A percentile compares a stretch with the other conserved stretches of the same genome.
phyloP scores from a whole-genome alignment of 23 tunicate genomes.

The Trididemnum clinides region DNA sequence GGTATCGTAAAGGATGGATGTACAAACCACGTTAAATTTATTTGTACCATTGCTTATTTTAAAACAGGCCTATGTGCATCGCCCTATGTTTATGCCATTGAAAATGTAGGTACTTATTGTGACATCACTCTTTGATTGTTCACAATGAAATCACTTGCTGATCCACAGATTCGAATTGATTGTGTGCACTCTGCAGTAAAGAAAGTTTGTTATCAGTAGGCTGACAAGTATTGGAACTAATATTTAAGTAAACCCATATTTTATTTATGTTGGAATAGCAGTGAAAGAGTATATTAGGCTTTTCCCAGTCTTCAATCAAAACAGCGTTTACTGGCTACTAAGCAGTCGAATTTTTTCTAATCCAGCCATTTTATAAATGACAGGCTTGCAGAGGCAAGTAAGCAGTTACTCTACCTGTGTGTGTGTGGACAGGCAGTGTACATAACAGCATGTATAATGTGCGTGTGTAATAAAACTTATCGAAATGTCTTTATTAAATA shows the following conservation, averaged over 20 bases:
- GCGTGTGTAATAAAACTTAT: conserved; percentile 5
- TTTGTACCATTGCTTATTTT: conserved; percentile 8
- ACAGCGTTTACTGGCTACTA: background rate
- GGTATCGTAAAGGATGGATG: conserved; percentile 4
- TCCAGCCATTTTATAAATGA: background rate
- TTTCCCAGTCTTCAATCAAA: conserved; percentile 3
- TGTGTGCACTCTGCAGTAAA: conserved; percentile 12
- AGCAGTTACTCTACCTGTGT: background rate
- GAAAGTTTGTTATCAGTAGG: conserved; percentile 10
- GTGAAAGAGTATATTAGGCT: conserved; percentile 15
- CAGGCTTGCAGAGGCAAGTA: background rate
- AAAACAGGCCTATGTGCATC: background rate
- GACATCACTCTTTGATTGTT: background rate
- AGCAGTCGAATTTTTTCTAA: background rate
- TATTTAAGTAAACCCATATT: background rate
- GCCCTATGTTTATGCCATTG: background rate
- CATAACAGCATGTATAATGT: conserved; percentile 8
- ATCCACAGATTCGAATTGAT: background rate
- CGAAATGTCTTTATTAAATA: background rate
- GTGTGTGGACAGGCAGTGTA: background rate
- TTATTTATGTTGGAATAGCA: background rate
- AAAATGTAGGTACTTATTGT: conserved; percentile 12
- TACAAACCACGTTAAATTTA: background rate
- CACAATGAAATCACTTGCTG: conserved; percentile 2
- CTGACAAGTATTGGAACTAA: conserved; percentile 14